phyloP scores from a whole-genome alignment of 2,888 invertebrate species.

The Drosophila yooni region DNA sequence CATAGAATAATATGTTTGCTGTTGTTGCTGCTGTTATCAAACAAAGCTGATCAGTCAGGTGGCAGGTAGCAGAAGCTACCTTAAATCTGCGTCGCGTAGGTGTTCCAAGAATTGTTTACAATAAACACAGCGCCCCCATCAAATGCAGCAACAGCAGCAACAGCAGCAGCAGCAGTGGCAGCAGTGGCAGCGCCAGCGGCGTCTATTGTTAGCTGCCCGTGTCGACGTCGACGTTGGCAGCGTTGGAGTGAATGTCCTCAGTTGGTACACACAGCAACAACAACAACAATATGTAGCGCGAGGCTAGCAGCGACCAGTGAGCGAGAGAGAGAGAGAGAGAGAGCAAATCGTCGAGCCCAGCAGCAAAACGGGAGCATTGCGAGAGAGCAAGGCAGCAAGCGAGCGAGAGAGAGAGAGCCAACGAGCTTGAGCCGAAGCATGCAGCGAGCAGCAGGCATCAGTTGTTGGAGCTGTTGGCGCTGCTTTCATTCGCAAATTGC shows the following conservation, averaged over 20 bases:
- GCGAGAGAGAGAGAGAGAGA: slow-evolving; percentile 14
- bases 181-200: slow-evolving; percentile 57
- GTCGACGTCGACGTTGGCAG: slow-evolving; percentile 41
- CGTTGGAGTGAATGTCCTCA: slow-evolving; percentile 85
- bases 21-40: slow-evolving; percentile 67
- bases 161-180: slow-evolving; percentile 35
- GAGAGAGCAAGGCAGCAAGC: neutral
- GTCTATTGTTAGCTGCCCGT: slow-evolving; percentile 75
- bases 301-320: slow-evolving; percentile 73
- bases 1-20: slow-evolving; percentile 11
- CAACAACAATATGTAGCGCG: slow-evolving; percentile 81
- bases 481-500: slow-evolving; percentile 85
- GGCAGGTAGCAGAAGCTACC: slow-evolving; percentile 77
- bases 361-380: neutral
- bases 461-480: slow-evolving; percentile 56
- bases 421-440: slow-evolving; percentile 37
- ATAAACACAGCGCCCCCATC: slow-evolving; percentile 54
- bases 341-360: slow-evolving; percentile 30
- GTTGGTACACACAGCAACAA: slow-evolving; percentile 82
- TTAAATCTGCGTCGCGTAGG: slow-evolving; percentile 71
- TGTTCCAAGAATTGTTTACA: slow-evolving; percentile 80
- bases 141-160: slow-evolving; percentile 38
- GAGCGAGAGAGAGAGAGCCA: slow-evolving; percentile 16
- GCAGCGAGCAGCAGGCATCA: slow-evolving; percentile 35
- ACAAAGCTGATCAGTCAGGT: slow-evolving; percentile 81